A percentile compares a stretch with the other conserved stretches of the same genome.
Evolutionary conservation across 2,888 invertebrate genomes (phyloP).

Genomic region (Laspeyria flexula): DNA sequence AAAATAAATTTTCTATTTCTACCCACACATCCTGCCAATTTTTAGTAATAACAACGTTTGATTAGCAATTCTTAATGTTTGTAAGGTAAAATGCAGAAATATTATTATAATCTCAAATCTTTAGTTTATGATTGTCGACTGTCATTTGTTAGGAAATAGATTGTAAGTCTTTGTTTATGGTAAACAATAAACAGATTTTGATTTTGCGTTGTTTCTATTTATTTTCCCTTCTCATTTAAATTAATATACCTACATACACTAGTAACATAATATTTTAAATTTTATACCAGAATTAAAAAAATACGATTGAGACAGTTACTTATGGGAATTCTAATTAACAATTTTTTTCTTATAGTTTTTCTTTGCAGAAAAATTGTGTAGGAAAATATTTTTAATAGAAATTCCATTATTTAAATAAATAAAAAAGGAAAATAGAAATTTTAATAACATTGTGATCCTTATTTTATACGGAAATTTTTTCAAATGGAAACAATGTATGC

Average conservation of each 20-base stretch:
- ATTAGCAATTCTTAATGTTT: constrained; percentile 1
- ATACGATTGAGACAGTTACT: background rate
- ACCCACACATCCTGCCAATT: constrained; percentile 9
- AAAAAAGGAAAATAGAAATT: too few species aligned
- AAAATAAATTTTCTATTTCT: constrained; percentile 14
- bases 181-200: constrained; percentile 74
- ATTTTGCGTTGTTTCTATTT: constrained; percentile 77
- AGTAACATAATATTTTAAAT: too few species aligned
- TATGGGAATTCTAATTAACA: background rate
- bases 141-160: constrained; percentile 37
- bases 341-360: constrained; percentile 3
- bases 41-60: constrained; percentile 12
- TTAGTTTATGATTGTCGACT: constrained; percentile 32
- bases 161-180: constrained; percentile 54
- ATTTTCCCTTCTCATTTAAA: constrained; percentile 4
- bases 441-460: too few species aligned
- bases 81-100: background rate
- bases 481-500: too few species aligned
- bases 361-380: constrained; percentile 20
- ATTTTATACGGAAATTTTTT: too few species aligned
- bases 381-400: constrained; percentile 9
- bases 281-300: too few species aligned
- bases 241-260: background rate
- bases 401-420: too few species aligned
- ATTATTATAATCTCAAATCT: constrained; percentile 31